A percentile compares a stretch with the other conserved stretches of the same genome.
phyloP scores from a whole-genome alignment of 2,888 invertebrate genomes.

The Trachelus iudaicus region DNA sequence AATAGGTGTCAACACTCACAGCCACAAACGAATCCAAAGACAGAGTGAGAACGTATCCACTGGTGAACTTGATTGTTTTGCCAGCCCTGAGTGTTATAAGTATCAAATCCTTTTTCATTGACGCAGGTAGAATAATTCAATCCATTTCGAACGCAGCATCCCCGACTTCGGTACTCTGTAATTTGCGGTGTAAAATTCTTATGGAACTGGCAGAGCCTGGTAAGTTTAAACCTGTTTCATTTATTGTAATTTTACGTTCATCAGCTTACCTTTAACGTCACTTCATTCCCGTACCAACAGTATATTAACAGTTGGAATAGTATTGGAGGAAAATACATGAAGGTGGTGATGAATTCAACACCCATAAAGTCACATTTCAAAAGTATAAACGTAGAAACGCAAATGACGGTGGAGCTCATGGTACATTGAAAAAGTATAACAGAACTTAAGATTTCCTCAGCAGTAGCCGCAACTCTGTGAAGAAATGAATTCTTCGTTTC shows the following conservation, averaged over 20 bases:
- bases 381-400: conserved; percentile 29
- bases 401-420: conserved; percentile 23
- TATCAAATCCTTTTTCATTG: conserved; percentile 29
- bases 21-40: conserved; percentile 8
- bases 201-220: too few species aligned
- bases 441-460: conserved; percentile 23
- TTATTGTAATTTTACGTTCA: too few species aligned
- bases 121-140: conserved; percentile 25
- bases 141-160: conserved; percentile 38
- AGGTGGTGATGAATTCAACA: conserved; percentile 15
- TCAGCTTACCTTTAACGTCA: conserved; percentile 26
- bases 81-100: conserved; percentile 31
- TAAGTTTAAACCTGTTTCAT: too few species aligned
- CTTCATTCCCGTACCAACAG: conserved; percentile 39
- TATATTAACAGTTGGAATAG: conserved; percentile 30
- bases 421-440: conserved; percentile 28
- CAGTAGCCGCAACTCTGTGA: conserved; percentile 12
- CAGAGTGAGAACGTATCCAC: conserved; percentile 13
- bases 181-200: too few species aligned
- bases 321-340: conserved; percentile 25
- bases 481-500: too few species aligned
- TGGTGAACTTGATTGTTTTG: conserved; percentile 30
- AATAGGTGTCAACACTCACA: neutral
- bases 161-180: conserved; percentile 32
- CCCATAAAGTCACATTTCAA: conserved; percentile 12